Evolutionary conservation across 2,113 vertebrate genomes (phyloP).

Genomic region (Callipepla californica): DNA sequence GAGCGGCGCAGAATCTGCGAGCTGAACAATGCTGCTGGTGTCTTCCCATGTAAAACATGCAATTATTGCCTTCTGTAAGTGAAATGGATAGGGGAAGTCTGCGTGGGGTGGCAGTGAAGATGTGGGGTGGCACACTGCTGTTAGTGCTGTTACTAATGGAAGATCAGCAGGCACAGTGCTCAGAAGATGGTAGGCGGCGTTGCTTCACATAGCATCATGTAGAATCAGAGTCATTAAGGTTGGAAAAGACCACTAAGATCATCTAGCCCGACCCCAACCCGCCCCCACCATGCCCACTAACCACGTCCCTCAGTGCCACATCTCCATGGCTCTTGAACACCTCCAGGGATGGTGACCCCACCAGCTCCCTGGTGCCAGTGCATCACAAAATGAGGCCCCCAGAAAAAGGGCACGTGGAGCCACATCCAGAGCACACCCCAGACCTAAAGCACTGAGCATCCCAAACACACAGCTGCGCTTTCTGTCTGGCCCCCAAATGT

Average conservation of each 20-base stretch:
- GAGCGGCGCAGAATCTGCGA: not conserved
- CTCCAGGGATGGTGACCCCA: not conserved
- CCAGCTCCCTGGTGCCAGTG: not conserved
- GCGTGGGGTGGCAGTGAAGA: slow-evolving; percentile 18
- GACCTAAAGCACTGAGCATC: not conserved
- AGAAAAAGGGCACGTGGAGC: accelerated
- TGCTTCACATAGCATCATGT: not conserved
- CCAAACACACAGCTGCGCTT: not conserved
- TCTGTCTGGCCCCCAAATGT: not conserved
- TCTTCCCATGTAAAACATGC: not conserved
- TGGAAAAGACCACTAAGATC: not conserved
- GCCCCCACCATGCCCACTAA: too few species aligned
- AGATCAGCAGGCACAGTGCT: not conserved
- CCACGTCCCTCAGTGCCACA: not conserved
- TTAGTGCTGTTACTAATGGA: not conserved
- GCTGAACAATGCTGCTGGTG: not conserved
- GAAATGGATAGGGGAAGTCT: not conserved
- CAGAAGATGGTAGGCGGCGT: not conserved
- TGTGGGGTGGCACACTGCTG: not conserved
- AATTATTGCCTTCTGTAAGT: slow-evolving; percentile 20
- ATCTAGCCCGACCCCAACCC: too few species aligned
- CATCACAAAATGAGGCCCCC: not conserved
- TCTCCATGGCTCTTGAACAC: not conserved
- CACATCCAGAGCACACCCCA: not conserved
- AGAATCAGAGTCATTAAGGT: too few species aligned